Base-by-base conservation (phyloP, 2,888 invertebrate species). In the Acleris literana region DNA sequence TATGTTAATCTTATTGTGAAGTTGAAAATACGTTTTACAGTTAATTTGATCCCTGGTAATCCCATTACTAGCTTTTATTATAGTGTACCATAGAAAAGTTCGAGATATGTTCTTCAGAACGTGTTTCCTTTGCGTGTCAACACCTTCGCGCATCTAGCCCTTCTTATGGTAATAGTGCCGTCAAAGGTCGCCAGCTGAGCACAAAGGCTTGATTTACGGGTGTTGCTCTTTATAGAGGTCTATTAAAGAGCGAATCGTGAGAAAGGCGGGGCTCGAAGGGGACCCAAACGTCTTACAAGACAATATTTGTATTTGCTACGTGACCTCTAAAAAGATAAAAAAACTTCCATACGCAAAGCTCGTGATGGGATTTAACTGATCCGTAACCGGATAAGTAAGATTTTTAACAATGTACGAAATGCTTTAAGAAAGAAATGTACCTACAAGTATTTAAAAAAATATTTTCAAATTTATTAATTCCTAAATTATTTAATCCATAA, bases 141-240 rank as follows among this genome's bases (percentile, higher is more conserved):
- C 92, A 91, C 92, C 91, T 90, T 90, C 90, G 82, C 86, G 85
- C 76, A 71, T 88, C 90, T 90, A 91, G 88, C 88, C 88, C 83
- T 90, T 90, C 81, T 84, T 85, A 90, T 89, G 86, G 74, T 88
- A 90, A 87, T 80, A 86, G 81, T 74, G 70, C 77, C 78, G 84
- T 85, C 78, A 86, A 89, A 88, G 90, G 84, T 87, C 83, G 82
- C 77, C 73, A 71, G 70, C 39, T 13, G 39, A 39, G 76, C 76
- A 91, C 88, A 92, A 90, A 85, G 82, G 76, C 63, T 86, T 90
- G 91, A 92, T 90, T 91, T 91, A 92, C 89, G 90, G 82, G 81
- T 84, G 84, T 84, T 84, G 82, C 80, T 81, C 81, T 87, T 86
- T 83, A 87, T 85, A 84, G 81, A 87, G 83, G 84, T 83, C 85